These are phyloP conservation scores for Phyllostomus hastatus DNA, from an alignment of 2,113 vertebrate genomes.

Conservation along the genomic window DNA sequence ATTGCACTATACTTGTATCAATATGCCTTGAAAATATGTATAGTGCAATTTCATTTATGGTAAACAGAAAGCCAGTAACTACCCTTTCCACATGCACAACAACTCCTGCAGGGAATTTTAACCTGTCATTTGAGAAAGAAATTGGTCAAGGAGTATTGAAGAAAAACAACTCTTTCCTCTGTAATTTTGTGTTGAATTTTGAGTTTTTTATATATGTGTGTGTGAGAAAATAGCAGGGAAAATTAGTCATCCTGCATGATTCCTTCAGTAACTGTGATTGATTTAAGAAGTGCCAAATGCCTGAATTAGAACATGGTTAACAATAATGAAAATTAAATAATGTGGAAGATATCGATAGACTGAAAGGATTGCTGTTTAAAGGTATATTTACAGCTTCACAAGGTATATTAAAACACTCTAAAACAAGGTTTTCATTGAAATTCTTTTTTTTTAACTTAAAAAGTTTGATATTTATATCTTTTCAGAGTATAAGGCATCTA, in stretches of 20 bases:
- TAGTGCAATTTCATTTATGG: background rate
- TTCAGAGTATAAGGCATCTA: background rate
- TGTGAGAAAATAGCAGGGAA: background rate
- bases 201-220: background rate
- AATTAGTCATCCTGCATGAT: background rate
- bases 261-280: background rate
- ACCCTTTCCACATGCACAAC: background rate
- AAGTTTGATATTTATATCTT: background rate
- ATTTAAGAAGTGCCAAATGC: background rate
- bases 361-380: background rate
- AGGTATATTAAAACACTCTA: background rate
- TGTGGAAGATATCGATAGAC: background rate
- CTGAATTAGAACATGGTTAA: background rate
- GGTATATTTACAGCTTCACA: background rate
- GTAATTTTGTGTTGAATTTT: background rate
- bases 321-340: background rate
- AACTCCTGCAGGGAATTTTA: background rate
- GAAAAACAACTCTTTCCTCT: background rate
- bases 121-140: background rate
- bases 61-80: background rate
- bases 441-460: background rate
- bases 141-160: background rate
- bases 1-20: no score
- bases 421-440: background rate
- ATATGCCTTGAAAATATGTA: background rate